Evolutionary conservation across 1,140 invertebrate genomes (phyloP).

Genomic region (Lineus longissimus): DNA sequence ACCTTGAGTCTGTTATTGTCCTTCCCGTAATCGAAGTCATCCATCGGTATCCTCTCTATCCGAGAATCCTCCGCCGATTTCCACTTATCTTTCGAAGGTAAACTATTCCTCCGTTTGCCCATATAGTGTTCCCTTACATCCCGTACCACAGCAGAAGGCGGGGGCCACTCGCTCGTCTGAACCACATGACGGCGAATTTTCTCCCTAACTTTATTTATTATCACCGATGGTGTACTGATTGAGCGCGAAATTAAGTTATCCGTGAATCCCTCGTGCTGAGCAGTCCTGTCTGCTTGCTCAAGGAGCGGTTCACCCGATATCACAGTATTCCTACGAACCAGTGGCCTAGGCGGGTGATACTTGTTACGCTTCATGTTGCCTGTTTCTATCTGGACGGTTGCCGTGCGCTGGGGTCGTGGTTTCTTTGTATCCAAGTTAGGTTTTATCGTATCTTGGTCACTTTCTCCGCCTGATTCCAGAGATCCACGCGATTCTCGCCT

Average conservation of each 20-base stretch:
- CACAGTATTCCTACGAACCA: constrained; percentile 4
- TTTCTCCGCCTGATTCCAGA: not conserved
- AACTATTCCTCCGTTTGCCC: no score
- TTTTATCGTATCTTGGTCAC: not conserved
- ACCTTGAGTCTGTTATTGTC: no score
- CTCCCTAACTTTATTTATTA: constrained; percentile 2
- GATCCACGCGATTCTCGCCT: constrained; percentile 2
- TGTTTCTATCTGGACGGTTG: not conserved
- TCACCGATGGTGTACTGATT: constrained; percentile 2
- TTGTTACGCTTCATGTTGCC: not conserved
- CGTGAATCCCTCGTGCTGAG: not conserved
- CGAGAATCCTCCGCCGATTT: no score
- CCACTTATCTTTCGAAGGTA: no score
- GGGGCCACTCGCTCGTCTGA: not conserved
- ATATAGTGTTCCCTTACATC: not conserved
- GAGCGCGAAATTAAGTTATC: constrained; percentile 3
- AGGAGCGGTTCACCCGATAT: not conserved
- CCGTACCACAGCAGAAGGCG: not conserved
- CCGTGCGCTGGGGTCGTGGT: not conserved
- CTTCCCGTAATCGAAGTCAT: no score
- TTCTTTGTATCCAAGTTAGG: not conserved
- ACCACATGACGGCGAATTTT: constrained; percentile 3
- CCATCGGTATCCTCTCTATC: no score
- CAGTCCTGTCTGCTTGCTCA: not conserved
- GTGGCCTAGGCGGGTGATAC: not conserved